Percentiles rank a stretch among this genome's conserved stretches.
These are phyloP conservation scores for Laothoe populi DNA, from an alignment of 2,888 invertebrate species.

Conservation along the genomic window DNA sequence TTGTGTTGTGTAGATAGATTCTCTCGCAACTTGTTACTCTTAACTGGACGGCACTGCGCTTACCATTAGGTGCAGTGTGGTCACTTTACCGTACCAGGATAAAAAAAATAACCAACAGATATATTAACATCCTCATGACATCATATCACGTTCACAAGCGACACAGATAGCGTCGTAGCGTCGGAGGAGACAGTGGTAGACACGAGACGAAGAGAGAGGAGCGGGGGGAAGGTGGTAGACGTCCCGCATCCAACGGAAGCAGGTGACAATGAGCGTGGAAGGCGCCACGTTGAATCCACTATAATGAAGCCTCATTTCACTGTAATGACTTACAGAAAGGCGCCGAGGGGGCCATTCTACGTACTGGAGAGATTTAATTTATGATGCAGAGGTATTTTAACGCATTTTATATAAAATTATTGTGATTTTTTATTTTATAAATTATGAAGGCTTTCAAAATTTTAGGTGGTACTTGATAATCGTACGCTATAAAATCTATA, in stretches of 20 bases:
- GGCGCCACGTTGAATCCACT: constrained; percentile 37
- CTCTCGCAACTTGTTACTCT: no score
- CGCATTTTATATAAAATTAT: not conserved
- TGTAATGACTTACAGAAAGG: constrained; percentile 21
- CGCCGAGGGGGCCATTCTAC: constrained; percentile 11
- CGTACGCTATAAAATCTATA: no score
- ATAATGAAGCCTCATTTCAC: constrained; percentile 42
- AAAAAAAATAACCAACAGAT: no score
- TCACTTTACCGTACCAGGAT: no score
- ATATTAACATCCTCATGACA: not conserved
- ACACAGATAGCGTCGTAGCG: not conserved
- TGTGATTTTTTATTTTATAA: no score
- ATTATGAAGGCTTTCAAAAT: no score
- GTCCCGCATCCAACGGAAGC: constrained; percentile 34
- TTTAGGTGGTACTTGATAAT: no score
- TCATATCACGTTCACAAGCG: constrained; percentile 1
- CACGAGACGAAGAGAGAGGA: not conserved
- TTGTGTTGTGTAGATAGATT: no score
- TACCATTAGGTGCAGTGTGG: no score
- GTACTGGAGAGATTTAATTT: constrained; percentile 15
- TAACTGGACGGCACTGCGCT: no score
- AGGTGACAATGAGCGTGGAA: constrained; percentile 42
- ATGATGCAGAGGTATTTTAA: not conserved
- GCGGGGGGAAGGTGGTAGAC: not conserved
- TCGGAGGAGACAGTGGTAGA: not conserved